These are phyloP conservation scores for Ornithoptera priamus DNA, from an alignment of 2,888 invertebrate species.

Conservation along the genomic window DNA sequence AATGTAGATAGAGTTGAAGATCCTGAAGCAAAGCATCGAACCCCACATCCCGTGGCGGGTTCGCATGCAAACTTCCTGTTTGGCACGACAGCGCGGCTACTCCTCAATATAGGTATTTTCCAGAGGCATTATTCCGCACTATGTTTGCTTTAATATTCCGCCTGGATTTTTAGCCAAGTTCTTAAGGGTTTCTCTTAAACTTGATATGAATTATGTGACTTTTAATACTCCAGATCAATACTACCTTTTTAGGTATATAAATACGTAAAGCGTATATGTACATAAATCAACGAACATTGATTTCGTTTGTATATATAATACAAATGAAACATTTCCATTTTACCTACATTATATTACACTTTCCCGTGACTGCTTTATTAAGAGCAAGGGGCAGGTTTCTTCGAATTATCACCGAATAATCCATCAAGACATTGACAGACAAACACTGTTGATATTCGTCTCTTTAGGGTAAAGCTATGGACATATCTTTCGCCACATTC, in stretches of 20 bases:
- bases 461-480: too few relatives aligned
- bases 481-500: too few relatives aligned
- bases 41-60: slow-evolving; percentile 65
- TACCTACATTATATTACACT: too few relatives aligned
- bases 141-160: slow-evolving; percentile 33
- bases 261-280: not conserved
- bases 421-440: too few relatives aligned
- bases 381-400: too few relatives aligned
- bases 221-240: not conserved
- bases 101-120: slow-evolving; percentile 57
- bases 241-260: not conserved
- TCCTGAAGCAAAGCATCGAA: slow-evolving; percentile 64
- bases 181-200: slow-evolving; percentile 20
- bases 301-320: not conserved
- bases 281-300: not conserved
- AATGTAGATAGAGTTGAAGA: slow-evolving; percentile 56
- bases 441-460: too few relatives aligned
- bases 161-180: slow-evolving; percentile 28
- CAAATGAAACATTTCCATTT: too few relatives aligned
- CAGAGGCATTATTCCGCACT: slow-evolving; percentile 36
- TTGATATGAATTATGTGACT: slow-evolving; percentile 7
- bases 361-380: too few relatives aligned
- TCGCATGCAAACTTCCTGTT: slow-evolving; percentile 75
- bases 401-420: too few relatives aligned
- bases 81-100: slow-evolving; percentile 75